phyloP scores from a whole-genome alignment of 2,888 invertebrate species.

The Hirtodrosophila histrioides region DNA sequence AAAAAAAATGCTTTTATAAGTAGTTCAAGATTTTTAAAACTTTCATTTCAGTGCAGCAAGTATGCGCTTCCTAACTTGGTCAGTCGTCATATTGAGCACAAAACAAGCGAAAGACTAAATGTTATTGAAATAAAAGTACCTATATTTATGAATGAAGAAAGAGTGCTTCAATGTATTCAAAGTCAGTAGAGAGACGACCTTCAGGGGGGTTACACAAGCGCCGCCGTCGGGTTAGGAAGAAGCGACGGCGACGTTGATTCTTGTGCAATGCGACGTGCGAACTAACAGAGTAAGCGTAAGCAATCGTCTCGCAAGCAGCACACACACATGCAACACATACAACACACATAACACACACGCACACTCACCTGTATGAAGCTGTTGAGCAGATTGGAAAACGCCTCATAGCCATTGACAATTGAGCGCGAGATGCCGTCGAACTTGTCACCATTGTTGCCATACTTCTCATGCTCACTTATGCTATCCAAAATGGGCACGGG shows the following conservation, averaged over 20 bases:
- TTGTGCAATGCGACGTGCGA: slow-evolving; percentile 52
- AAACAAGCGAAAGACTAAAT: no score
- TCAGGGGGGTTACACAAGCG: slow-evolving; percentile 22
- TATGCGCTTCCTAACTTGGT: no score
- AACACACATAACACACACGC: no score
- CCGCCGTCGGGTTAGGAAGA: slow-evolving; percentile 5
- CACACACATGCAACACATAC: slow-evolving; percentile 3
- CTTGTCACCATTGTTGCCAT: slow-evolving; percentile 90
- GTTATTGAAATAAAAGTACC: no score
- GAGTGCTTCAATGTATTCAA: background rate
- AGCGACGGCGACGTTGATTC: background rate
- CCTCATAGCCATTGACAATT: slow-evolving; percentile 89
- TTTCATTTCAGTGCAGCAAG: no score
- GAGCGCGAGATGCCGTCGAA: slow-evolving; percentile 87
- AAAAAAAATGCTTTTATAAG: no score
- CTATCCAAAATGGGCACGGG: slow-evolving; percentile 90
- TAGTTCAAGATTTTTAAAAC: no score
- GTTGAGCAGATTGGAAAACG: slow-evolving; percentile 88
- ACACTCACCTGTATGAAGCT: slow-evolving; percentile 87
- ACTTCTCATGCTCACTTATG: slow-evolving; percentile 91
- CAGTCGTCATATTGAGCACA: no score
- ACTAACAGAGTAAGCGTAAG: slow-evolving; percentile 23
- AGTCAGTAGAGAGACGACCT: slow-evolving; percentile 16
- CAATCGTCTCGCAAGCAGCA: slow-evolving; percentile 7
- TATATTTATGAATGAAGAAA: background rate